These are phyloP conservation scores for Elaphurus davidianus DNA, from an alignment of 2,113 vertebrate species.

Conservation along the genomic window DNA sequence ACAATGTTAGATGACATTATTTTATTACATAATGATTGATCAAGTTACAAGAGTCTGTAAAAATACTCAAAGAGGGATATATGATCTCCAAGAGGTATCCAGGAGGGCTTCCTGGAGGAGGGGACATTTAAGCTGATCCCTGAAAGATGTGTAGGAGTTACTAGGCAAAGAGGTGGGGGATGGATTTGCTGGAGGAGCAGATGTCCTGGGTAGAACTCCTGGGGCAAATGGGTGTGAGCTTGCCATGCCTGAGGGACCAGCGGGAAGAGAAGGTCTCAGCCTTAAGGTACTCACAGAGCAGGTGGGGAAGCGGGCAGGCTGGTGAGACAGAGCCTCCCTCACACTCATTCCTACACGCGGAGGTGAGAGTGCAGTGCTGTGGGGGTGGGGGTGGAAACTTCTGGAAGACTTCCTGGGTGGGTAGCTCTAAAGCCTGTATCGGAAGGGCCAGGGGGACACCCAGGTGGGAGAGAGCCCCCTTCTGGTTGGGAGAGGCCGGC, in stretches of 20 bases:
- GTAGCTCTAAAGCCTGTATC: not conserved
- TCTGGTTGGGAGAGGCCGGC: not conserved
- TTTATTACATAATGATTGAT: not conserved
- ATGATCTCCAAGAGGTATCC: not conserved
- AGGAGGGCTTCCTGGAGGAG: not conserved
- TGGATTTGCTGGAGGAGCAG: not conserved
- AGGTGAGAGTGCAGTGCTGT: not conserved
- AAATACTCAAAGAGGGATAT: not conserved
- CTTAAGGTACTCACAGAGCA: not conserved
- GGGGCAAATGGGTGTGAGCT: not conserved
- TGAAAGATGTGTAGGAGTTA: not conserved
- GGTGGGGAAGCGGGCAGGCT: rapidly evolving
- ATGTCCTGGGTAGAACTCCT: not conserved
- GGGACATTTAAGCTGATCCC: not conserved
- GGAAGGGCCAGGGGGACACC: not conserved
- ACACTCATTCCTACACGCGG: not conserved
- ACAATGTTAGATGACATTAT: not conserved
- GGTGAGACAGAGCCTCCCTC: not conserved
- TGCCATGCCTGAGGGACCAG: not conserved
- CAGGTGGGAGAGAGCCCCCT: not conserved
- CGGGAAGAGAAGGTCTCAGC: not conserved
- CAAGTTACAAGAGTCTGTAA: not conserved
- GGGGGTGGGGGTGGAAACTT: not conserved
- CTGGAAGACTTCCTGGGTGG: not conserved
- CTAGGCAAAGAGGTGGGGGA: not conserved